phyloP scores from a whole-genome alignment of 2,113 vertebrate genomes.

The Diglossa brunneiventris region DNA sequence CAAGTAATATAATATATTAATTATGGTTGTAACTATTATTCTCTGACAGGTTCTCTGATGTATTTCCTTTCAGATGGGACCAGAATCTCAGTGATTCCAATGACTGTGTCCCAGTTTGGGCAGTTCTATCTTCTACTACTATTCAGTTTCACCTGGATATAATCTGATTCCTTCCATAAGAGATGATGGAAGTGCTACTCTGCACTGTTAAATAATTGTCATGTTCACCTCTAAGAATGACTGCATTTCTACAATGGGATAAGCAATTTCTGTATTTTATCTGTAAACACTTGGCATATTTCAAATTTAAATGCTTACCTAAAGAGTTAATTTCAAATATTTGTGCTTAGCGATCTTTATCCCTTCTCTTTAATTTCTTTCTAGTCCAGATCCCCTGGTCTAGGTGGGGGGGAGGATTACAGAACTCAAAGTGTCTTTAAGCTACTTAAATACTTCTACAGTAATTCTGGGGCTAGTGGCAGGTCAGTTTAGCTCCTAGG shows the following conservation, averaged over 20 bases:
- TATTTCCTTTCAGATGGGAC: not conserved
- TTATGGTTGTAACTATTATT: not conserved
- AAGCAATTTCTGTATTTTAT: not conserved
- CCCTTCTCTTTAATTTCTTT: constrained; percentile 1
- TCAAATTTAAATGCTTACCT: not conserved
- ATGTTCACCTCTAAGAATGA: not conserved
- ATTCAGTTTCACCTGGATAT: not conserved
- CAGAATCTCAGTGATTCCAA: not conserved
- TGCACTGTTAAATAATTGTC: not conserved
- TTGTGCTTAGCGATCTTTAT: not conserved
- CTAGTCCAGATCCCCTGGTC: not conserved
- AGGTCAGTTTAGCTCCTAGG: not conserved
- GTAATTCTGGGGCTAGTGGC: not conserved
- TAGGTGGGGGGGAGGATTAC: not conserved
- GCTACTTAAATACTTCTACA: not conserved
- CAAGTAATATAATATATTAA: not conserved
- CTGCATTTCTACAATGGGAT: not conserved
- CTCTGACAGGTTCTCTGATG: not conserved
- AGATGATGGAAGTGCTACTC: not conserved
- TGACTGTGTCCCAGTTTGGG: not conserved
- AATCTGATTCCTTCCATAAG: not conserved
- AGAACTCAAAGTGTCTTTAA: not conserved
- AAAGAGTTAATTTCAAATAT: not conserved
- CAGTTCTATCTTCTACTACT: not conserved
- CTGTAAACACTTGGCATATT: not conserved